Base-by-base conservation (phyloP, 2,113 vertebrate genomes). In the Theristicus caerulescens region DNA sequence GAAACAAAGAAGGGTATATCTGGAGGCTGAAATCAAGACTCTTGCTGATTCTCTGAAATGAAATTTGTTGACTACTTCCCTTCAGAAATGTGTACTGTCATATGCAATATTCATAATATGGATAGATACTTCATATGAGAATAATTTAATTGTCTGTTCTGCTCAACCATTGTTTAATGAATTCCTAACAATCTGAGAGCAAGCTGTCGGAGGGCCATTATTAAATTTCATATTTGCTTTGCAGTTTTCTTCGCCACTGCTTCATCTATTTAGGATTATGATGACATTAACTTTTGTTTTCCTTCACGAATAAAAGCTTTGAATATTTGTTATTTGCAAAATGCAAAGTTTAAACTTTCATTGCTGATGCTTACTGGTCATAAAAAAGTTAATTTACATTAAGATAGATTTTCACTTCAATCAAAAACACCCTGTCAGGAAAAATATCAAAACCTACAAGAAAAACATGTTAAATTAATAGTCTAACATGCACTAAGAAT, bases 61-160 rank as follows among this genome's bases (percentile, higher is more conserved):
- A 94, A 97, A 96, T 97, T 97, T 97, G 92, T 96, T 96, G 89
- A 90, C 92, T 95, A 46, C 54, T 82, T 97, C 81, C 82, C 88
- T 96, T 97, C 91, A 97, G 95, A 98, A 95, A 97, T 83, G 54
- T 82, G 61, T 95, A 86, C 65, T 97, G 96, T 97, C 81, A 9
- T 90, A 94, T 96, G 77, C 44, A 97, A 95, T 98, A 98, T 97
- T 98, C 95, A 96, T 98, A 97, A 97, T 97, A 96, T 86, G 94
- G 86, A 95, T 93, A 93, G 96, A 96, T 97, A 93, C 74, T 96
- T 97, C 91, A 81, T 96, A 96, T 86, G 91, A 97, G 94, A 97
- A 95, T 97, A 97, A 98, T 98, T 98, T 98, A 98, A 97, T 97
- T 97, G 94, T 97, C 95, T 97, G 44, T 84, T 95, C 95, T 97